Conservation (phyloP, 2,888 invertebrate species). For the Lydus trimaculatus region DNA sequence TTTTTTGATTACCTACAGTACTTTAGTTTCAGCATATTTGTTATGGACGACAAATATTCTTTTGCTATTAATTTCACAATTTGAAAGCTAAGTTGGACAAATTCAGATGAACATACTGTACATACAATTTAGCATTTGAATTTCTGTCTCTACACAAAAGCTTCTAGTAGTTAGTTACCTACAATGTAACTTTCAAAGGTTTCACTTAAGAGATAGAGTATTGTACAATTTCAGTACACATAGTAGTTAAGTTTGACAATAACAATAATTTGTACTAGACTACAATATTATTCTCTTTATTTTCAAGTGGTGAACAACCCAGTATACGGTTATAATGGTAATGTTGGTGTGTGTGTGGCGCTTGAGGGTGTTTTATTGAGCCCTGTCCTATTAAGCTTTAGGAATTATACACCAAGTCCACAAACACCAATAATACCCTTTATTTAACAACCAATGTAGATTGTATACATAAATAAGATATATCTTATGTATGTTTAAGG, state of each 20-base stretch:
- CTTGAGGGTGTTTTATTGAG: conserved; percentile 42
- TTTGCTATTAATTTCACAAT: too few species aligned
- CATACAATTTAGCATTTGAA: too few species aligned
- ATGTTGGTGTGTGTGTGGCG: conserved; percentile 39
- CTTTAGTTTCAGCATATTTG: too few species aligned
- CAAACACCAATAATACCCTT: conserved; percentile 22
- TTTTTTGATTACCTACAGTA: too few species aligned
- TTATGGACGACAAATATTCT: too few species aligned
- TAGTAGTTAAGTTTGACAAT: conserved; percentile 42
- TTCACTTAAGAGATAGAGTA: background rate
- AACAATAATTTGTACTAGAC: conserved; percentile 43
- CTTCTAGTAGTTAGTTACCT: too few species aligned
- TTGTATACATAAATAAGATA: background rate
- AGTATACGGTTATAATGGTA: conserved; percentile 15
- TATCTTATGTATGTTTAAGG: conserved; percentile 30
- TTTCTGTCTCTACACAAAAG: background rate
- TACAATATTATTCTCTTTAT: conserved; percentile 42
- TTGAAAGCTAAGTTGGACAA: too few species aligned
- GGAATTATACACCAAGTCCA: conserved; percentile 45
- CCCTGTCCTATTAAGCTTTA: conserved; percentile 41
- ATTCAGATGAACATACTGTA: too few species aligned
- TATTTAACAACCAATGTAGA: background rate
- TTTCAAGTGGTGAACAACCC: conserved; percentile 33
- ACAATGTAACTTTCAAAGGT: background rate
- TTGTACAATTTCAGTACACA: conserved; percentile 6